Base-by-base conservation (phyloP, 2,888 invertebrate species). In the Netelia melanura region DNA sequence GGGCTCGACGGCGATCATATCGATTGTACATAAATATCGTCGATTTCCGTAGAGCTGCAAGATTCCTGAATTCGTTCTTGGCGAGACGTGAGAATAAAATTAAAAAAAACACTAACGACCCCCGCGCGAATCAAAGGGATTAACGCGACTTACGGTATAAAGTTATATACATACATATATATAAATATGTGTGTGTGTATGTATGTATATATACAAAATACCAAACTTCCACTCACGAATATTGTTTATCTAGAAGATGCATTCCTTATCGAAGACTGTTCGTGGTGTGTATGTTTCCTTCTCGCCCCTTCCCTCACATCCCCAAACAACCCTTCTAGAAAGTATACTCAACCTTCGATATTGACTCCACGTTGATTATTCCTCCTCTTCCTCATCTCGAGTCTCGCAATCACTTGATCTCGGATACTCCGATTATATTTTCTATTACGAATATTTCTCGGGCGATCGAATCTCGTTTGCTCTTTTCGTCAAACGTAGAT, bases 231-330 rank as follows among this genome's bases (percentile, higher is more conserved):
- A 83, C 86, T 89, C 88, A 86, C 74, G 86, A 86, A 86, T 84
- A 84, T 89, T 81, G 86, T 87, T 87, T 88, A 88, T 87, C 88
- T 89, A 74, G 86, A 89, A 85, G 88, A 90, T 89, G 91, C 92
- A 92, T 92, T 92, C 91, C 92, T 90, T 88, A 87, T 88, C 81
- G 85, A 92, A 92, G 92, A 92, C 92, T 92, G 92, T 90, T 88
- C 84, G 84, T 82, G 82, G 38, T 76, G 85, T 68, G 67, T 76
- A 74, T 65, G 77, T 76, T 54, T 74, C 81, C 43, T 56, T 56
- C 52, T 48, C 48, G 48, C 17, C 58, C 58, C 5, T 56, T 2
- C 9, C 77, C 82, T 77, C 82, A 48, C 17, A 68, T 82, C 76
- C 52, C 71, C 76, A 81, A 38, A 38, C 38, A 8, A 38, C 67